Conservation (phyloP, 2,797 vertebrate genomes). For the Sebastes steindachneri region DNA sequence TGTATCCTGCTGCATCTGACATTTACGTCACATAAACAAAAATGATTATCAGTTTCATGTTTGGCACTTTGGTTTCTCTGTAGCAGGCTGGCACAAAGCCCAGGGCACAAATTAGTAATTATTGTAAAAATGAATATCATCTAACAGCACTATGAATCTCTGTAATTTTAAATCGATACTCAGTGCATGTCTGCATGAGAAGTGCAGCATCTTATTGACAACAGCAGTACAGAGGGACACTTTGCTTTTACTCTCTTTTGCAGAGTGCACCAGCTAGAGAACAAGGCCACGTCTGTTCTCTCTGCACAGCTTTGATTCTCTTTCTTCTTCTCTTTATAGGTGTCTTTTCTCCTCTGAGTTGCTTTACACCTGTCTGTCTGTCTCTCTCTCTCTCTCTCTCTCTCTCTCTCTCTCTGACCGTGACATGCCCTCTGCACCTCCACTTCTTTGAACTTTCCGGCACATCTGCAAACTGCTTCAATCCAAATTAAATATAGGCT, state of each 20-base stretch:
- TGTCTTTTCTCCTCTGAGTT: conserved; percentile 4
- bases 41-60: not conserved
- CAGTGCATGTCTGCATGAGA: not conserved
- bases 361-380: not conserved
- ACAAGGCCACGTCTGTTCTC: conserved; percentile 55
- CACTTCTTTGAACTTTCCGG: not conserved
- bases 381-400: not conserved
- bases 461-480: not conserved
- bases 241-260: not conserved
- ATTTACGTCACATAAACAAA: not conserved
- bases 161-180: not conserved
- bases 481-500: not conserved
- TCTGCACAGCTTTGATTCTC: conserved; percentile 28
- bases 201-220: conserved; percentile 3
- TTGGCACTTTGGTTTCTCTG: not conserved
- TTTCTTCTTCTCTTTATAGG: not conserved
- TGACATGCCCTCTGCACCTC: not conserved
- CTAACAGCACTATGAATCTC: not conserved
- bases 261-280: conserved; percentile 15
- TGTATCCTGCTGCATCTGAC: not conserved
- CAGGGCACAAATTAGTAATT: not conserved
- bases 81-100: not conserved
- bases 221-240: not conserved
- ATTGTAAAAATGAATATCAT: conserved; percentile 3
- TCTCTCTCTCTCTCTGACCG: not conserved